Evolutionary conservation across 2,113 vertebrate genomes (phyloP), one percentile per base, ranked within the genome.

Genomic region (Marmota monax): DNA sequence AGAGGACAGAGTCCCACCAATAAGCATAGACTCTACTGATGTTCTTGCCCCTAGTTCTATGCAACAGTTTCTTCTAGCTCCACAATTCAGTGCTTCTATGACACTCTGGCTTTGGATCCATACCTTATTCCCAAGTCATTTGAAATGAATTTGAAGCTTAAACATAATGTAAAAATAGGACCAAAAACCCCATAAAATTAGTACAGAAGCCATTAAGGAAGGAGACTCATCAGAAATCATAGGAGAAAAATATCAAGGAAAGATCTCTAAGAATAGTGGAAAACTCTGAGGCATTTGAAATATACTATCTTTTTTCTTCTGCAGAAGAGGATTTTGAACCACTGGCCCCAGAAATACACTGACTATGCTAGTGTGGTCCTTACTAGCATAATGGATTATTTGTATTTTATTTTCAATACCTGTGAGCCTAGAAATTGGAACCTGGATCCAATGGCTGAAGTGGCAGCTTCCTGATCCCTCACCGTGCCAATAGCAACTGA

Each of bases 141-240:
- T 84, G 53, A 95, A 95, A 78, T 42, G 61, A 63, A 25, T 73
- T 90, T 93, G 61, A 78, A 88, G 45, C 22, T 95, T 53, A 82
- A 87, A 51, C 69, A 86, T 85, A 82, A 78, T 61, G 11, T 51
- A 84, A 94, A 95, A 91, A 78, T 58, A 42, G 37, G 34, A 73
- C 37, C 37, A 87, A 92, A 87, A 58, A 2, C 20, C 84, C n/a
- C n/a, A 42, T 70, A 51, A 84, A 93, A 83, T n/a, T n/a, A 93
- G 56, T 88, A 88, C 7, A 82, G 37, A 92, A 37, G 18, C 69
- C 23, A 87, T 90, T 70, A 83, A 84, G 76, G 27, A 77, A 18
- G 76, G 2, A 4, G 76, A 23, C 23, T 91, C 88, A 69, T 48
- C 63, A 76, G 29, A 84, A 95, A 82, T 9, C 18, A 51, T 29